A percentile compares a stretch with the other conserved stretches of the same genome.
phyloP scores from a whole-genome alignment of 2,888 invertebrate species.

The Cremastinae sp. region DNA sequence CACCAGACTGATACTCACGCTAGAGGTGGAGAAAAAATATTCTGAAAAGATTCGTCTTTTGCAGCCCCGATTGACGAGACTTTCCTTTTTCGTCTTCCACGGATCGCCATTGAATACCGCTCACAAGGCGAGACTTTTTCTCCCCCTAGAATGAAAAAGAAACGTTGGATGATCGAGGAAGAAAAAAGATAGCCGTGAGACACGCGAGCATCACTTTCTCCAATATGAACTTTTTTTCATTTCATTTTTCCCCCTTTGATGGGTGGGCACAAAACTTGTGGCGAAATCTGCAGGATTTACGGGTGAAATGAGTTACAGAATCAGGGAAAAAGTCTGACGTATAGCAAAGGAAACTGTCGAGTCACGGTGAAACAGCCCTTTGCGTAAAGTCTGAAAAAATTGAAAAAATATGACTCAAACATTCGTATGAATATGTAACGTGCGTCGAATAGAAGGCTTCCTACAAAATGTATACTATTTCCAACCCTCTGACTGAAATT shows the following conservation, averaged over 20 bases:
- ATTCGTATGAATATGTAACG: conserved; percentile 3
- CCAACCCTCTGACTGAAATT: conserved; percentile 10
- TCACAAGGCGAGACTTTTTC: conserved; percentile 24
- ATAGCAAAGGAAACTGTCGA: conserved; percentile 21
- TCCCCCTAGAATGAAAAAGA: conserved; percentile 23
- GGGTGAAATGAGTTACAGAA: conserved; percentile 52
- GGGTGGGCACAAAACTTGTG: conserved; percentile 48
- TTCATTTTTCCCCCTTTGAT: conserved; percentile 53
- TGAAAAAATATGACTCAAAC: conserved; percentile 35
- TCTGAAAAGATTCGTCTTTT: conserved; percentile 23
- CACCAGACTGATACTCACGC: conserved; percentile 7
- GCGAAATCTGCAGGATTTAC: conserved; percentile 64
- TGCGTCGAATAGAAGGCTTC: conserved; percentile 15
- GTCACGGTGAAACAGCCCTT: conserved; percentile 29
- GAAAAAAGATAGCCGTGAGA: conserved; percentile 25
- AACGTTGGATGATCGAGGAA: conserved; percentile 45
- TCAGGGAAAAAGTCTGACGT: conserved; percentile 26
- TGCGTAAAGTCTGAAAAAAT: conserved; percentile 10
- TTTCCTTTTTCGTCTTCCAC: not conserved
- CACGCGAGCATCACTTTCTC: conserved; percentile 33
- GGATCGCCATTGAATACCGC: conserved; percentile 35
- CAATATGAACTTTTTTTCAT: conserved; percentile 61
- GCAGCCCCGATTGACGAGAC: conserved; percentile 25
- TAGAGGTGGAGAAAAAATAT: conserved; percentile 13
- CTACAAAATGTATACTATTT: conserved; percentile 27